Base-by-base conservation (phyloP, 2,888 invertebrate genomes). In the Troides aeacus region DNA sequence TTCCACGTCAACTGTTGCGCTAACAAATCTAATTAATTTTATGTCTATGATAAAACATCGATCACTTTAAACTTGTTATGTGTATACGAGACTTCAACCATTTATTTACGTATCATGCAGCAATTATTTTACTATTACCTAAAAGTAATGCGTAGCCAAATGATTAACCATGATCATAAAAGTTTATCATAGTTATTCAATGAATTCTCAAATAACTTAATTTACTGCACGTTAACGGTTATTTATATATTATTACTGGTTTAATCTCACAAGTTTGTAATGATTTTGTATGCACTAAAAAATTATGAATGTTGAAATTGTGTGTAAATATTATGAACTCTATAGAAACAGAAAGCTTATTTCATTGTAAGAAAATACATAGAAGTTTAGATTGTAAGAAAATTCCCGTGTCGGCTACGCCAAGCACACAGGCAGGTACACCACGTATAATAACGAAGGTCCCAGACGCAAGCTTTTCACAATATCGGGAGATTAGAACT, bases 11-110 rank as follows among this genome's bases (percentile, higher is more conserved):
- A 75, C 73, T 76, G 78, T 78, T 79, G 76, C 53, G 18, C 80
- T 82, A 81, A 81, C 82, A 84, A 85, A 84, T 82, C 80, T 84
- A 85, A 87, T 87, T 88, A 85, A 83, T 82, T 85, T 84, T 66
- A 63, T 56, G 66, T 24, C 59, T 56, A 42, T 63, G 42, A 39
- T 64, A 36, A 60, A 63, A 58, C 50, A 62, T 62, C 50, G 50
- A 64, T 56, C 53, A n/a, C 21, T 36, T 30, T 63, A 50, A 62
- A 24, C 7, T 24, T 50, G 18, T 50, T n/a, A 53, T 17, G 15
- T 50, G 15, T 21, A 30, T 18, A 61, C 42, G 15, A n/a, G 7
- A 23, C 6, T 8, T 36, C n/a, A 61, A 42, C 21, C 17, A 46
- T 62, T 59, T 58, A 3, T 21, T 15, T 58, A 6, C 39, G 8